These are phyloP conservation scores for Hyla sarda DNA, from an alignment of 2,113 vertebrate genomes.

Conservation along the genomic window DNA sequence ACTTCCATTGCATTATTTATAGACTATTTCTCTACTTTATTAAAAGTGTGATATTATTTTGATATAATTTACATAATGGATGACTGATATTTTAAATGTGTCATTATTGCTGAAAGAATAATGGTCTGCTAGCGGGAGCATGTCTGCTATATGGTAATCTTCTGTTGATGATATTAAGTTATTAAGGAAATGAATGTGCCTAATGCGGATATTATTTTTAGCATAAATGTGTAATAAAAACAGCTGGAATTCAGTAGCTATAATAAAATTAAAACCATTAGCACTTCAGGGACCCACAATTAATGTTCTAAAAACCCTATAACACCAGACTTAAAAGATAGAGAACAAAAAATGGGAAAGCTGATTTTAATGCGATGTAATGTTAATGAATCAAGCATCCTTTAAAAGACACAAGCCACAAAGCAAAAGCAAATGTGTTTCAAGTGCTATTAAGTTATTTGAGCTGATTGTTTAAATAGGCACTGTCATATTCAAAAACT, in stretches of 20 bases:
- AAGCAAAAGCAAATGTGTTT: slow-evolving; percentile 1
- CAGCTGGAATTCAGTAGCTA: slow-evolving; percentile 38
- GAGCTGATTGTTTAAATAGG: slow-evolving; percentile 6
- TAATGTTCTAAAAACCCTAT: slow-evolving; percentile 27
- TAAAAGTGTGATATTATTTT: neutral
- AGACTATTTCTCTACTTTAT: neutral
- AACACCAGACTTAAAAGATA: neutral
- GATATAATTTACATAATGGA: neutral
- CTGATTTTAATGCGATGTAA: slow-evolving; percentile 1
- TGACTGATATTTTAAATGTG: neutral
- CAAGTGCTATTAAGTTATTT: slow-evolving; percentile 14
- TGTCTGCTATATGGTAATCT: neutral
- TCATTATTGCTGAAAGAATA: neutral
- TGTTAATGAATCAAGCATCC: neutral
- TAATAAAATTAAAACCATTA: slow-evolving; percentile 32
- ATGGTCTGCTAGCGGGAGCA: neutral
- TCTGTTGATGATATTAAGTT: slow-evolving; percentile 38
- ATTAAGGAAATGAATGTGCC: slow-evolving; percentile 19
- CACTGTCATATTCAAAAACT: too few relatives aligned
- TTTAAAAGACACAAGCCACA: slow-evolving; percentile 1
- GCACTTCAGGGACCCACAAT: slow-evolving; percentile 20
- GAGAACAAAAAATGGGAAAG: slow-evolving; percentile 6
- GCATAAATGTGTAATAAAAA: slow-evolving; percentile 39
- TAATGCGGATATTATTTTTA: slow-evolving; percentile 36
- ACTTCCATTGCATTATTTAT: too few relatives aligned